phyloP scores from a whole-genome alignment of 1,140 invertebrate genomes.

The Bombus balteatus region DNA sequence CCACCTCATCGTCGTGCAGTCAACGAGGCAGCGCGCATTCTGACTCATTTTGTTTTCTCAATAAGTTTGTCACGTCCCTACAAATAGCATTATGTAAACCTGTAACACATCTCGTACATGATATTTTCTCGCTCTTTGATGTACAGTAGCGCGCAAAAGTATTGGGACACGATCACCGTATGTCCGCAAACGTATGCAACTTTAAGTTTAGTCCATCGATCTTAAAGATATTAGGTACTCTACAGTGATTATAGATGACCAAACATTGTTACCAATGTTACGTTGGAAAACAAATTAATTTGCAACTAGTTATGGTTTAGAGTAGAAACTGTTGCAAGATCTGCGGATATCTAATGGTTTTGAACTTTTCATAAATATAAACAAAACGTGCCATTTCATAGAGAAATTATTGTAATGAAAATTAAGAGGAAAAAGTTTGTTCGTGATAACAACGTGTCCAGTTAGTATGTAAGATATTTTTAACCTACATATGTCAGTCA shows the following conservation, averaged over 20 bases:
- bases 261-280: no score
- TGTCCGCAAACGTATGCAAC: neutral
- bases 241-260: no score
- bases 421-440: no score
- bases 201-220: neutral
- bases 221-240: neutral
- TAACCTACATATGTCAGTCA: no score
- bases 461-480: no score
- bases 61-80: conserved; percentile 34
- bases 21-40: neutral
- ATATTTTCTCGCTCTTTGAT: conserved; percentile 11
- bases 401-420: no score
- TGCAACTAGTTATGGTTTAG: accelerated
- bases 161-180: neutral
- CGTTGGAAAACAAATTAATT: no score
- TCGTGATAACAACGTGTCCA: no score
- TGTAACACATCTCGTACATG: conserved; percentile 15
- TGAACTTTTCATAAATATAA: no score
- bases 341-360: no score
- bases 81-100: conserved; percentile 37
- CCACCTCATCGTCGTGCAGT: neutral
- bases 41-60: conserved; percentile 38
- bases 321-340: no score
- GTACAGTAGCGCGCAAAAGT: neutral
- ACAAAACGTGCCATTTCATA: no score